Evolutionary conservation across 1,140 invertebrate genomes (phyloP), one percentile per base, ranked within the genome.

Genomic region (Bombyx mandarina): DNA sequence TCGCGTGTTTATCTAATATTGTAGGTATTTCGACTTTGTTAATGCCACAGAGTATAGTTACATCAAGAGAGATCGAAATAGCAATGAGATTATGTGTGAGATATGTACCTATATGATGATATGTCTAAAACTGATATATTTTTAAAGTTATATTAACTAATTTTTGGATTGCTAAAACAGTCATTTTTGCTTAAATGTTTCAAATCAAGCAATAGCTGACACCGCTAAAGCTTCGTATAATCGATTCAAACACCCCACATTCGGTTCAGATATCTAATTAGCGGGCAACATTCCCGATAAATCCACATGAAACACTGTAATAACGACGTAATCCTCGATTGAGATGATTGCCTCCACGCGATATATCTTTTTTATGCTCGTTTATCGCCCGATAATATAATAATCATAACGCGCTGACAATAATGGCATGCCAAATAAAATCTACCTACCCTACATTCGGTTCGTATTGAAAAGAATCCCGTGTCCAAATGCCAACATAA

Each of bases 301-400:
- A 77, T 74, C 75, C 73, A 75, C 73, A 77, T 67, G 73, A 73
- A 74, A 77, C 77, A 70, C 61, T 71, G 76, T 78, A 79, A 82
- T 80, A 79, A 79, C 72, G 72, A 68, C 75, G 63, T 79, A 79
- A 83, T 82, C 76, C 75, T 52, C 60, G 57, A 59, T 63, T 61
- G 70, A 84, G 74, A 82, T 79, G 80, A 83, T 83, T 82, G 72
- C 77, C 66, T 69, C 58, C 60, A 62, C 75, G 69, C 75, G 67
- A 77, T 83, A 83, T 82, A 83, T 86, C 75, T 82, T 86, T 86
- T 84, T 86, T 82, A 83, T 83, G 71, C 66, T 69, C 82, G 75
- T 86, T 83, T 86, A 86, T 86, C 80, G 79, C 75, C 80, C 71
- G 78, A 83, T 86, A 86, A 86, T 83, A 86, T 82, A 86, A 86